Percentiles rank a stretch among this genome's conserved stretches.
Evolutionary conservation across 1,140 invertebrate genomes (phyloP).

Genomic region (Achroia grisella): DNA sequence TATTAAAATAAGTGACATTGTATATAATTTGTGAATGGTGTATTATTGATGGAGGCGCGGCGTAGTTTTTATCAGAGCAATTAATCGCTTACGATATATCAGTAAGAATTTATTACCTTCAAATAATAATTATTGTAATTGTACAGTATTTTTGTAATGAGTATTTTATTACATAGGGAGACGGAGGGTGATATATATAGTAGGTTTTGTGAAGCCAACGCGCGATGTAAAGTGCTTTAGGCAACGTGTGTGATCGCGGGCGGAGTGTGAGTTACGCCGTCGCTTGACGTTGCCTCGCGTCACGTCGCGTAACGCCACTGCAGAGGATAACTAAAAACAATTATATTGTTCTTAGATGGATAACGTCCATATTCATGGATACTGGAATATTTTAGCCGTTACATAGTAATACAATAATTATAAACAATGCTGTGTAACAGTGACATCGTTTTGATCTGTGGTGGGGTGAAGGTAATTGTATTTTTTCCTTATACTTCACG

Average conservation of each 20-base stretch:
- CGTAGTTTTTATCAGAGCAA: conserved; percentile 46
- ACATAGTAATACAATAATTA: no score
- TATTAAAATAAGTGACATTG: conserved; percentile 60
- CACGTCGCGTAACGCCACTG: neutral
- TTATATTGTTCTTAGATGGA: no score
- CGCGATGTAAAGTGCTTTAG: neutral
- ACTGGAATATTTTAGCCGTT: no score
- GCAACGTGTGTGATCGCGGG: neutral
- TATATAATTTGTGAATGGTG: conserved; percentile 70
- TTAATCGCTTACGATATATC: conserved; percentile 45
- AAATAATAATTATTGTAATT: conserved; percentile 64
- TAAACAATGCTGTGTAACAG: conserved; percentile 6
- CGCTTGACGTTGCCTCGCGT: conserved; percentile 5
- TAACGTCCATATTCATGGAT: no score
- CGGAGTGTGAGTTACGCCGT: neutral
- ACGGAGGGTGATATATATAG: conserved; percentile 20
- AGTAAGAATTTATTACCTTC: conserved; percentile 60
- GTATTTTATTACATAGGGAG: conserved; percentile 53
- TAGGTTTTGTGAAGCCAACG: conserved; percentile 1
- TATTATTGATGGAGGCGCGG: conserved; percentile 49
- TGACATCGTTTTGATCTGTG: conserved; percentile 7
- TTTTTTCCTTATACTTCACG: no score
- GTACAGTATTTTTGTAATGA: conserved; percentile 72
- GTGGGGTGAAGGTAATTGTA: no score
- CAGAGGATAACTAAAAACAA: no score